Evolutionary conservation across 2,888 invertebrate species (phyloP).

Genomic region (Hoplodrina ambigua): DNA sequence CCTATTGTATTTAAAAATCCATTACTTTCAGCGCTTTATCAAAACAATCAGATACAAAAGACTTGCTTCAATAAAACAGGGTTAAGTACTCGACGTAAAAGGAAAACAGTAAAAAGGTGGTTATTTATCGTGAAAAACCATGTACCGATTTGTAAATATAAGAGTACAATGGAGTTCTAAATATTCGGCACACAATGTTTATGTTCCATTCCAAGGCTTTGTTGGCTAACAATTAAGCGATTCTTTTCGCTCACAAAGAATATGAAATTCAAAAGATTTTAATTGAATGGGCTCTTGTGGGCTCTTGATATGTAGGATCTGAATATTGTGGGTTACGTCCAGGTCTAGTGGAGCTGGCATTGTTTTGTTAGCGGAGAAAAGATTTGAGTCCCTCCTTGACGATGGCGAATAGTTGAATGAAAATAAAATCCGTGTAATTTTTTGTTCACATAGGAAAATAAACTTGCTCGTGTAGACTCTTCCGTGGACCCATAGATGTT

Average conservation of each 20-base stretch:
- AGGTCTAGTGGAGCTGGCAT: slow-evolving; percentile 18
- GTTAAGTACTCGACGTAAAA: slow-evolving; percentile 22
- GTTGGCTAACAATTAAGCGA: slow-evolving; percentile 55
- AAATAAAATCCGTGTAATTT: background rate
- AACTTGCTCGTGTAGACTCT: too few relatives aligned
- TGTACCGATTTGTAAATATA: slow-evolving; percentile 56
- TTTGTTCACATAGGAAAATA: too few relatives aligned
- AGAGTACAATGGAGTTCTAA: slow-evolving; percentile 46
- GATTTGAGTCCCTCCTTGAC: slow-evolving; percentile 1
- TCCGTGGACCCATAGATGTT: too few relatives aligned
- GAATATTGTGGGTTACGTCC: slow-evolving; percentile 18
- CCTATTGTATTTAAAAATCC: slow-evolving; percentile 19
- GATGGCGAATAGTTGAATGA: background rate
- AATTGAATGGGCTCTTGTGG: slow-evolving; percentile 33
- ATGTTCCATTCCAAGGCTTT: slow-evolving; percentile 47
- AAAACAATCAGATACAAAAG: slow-evolving; percentile 34
- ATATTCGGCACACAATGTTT: slow-evolving; percentile 48
- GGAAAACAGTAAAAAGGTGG: slow-evolving; percentile 14
- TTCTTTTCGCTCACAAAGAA: slow-evolving; percentile 57
- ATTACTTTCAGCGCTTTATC: slow-evolving; percentile 12
- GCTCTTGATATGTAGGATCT: slow-evolving; percentile 29
- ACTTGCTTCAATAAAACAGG: slow-evolving; percentile 22
- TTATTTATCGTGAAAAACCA: slow-evolving; percentile 42
- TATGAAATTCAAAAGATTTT: slow-evolving; percentile 45
- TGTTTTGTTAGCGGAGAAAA: slow-evolving; percentile 15